Evolutionary conservation across 2,888 invertebrate species (phyloP), one percentile per base, ranked within the genome.

Genomic region (Drosophila kambysellisi): DNA sequence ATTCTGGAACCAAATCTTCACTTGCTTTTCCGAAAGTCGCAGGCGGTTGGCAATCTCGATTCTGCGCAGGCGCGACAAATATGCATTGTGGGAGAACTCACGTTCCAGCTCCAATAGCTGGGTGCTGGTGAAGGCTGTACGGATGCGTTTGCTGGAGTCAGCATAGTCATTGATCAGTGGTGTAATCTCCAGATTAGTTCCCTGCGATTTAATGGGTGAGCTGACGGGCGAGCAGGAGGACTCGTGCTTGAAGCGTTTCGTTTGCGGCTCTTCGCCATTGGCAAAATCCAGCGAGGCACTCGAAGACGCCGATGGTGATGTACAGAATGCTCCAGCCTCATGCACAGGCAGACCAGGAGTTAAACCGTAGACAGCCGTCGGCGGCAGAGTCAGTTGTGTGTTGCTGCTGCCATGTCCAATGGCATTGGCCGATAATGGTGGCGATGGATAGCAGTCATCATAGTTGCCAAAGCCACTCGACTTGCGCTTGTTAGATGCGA

Each of bases 1-100:
- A 93, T 98, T 98, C 92, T 98, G 92, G 93, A 98, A 98, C 98
- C 98, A 97, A 81, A 97, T 97, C 93, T 97, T 98, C 76, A 98
- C 98, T 94, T 98, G 98, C 91, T 98, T 99, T 93, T 99, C 99
- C 0, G 97, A 97, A 0, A 99, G 93, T 59, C 97, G 95, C 71
- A 98, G 93, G 79, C 96, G 96, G 35, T 97, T 98, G 5, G 99
- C 98, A 63, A 99, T 98, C 93, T 99, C 98, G 79, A 99, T 98
- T 68, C 98, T 94, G 60, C 98, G 94, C 79, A 98, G 93, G 50
- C 98, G 94, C 0, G 98, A 98, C 41, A 99, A 94, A 91, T 99
- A 99, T 96, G 98, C 98, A 92, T 98, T 98, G 83, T 96, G 93
- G 0, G 97, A 94, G 92, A 98, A 99, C 91, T 98, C 98, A 60